phyloP scores from a whole-genome alignment of 2,888 invertebrate species.

The Smittia sp. region DNA sequence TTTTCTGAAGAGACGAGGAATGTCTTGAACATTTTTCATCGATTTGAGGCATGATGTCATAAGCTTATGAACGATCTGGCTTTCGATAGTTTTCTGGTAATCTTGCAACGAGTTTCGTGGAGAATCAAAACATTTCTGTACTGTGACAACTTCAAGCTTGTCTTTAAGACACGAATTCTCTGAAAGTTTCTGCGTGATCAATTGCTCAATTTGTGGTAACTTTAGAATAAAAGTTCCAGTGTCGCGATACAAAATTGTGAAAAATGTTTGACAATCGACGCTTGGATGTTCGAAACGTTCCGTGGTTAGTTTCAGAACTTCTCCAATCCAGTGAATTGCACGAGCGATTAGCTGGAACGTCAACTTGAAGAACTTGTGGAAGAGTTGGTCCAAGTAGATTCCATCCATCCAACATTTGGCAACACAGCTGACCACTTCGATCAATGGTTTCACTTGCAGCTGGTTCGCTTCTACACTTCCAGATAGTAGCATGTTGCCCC shows the following conservation, averaged over 20 bases:
- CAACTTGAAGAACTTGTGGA: conserved; percentile 85
- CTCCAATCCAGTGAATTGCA: conserved; percentile 69
- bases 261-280: conserved; percentile 15
- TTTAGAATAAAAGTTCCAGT: conserved; percentile 19
- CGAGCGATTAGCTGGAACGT: conserved; percentile 79
- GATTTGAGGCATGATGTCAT: conserved; percentile 57
- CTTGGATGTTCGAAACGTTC: conserved; percentile 39
- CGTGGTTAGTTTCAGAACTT: conserved; percentile 45
- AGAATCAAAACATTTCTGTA: conserved; percentile 42
- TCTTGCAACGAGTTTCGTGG: conserved; percentile 29
- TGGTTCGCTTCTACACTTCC: conserved; percentile 45
- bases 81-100: conserved; percentile 49
- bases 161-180: conserved; percentile 14
- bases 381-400: conserved; percentile 73
- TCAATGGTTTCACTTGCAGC: conserved; percentile 49
- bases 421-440: conserved; percentile 57
- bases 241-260: conserved; percentile 42
- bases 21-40: conserved; percentile 82
- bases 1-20: conserved; percentile 87
- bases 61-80: conserved; percentile 52
- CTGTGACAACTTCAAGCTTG: neutral
- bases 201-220: conserved; percentile 27
- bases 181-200: conserved; percentile 19
- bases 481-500: neutral
- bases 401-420: conserved; percentile 72